Evolutionary conservation across 2,888 invertebrate species (phyloP).

Genomic region (Actias luna): DNA sequence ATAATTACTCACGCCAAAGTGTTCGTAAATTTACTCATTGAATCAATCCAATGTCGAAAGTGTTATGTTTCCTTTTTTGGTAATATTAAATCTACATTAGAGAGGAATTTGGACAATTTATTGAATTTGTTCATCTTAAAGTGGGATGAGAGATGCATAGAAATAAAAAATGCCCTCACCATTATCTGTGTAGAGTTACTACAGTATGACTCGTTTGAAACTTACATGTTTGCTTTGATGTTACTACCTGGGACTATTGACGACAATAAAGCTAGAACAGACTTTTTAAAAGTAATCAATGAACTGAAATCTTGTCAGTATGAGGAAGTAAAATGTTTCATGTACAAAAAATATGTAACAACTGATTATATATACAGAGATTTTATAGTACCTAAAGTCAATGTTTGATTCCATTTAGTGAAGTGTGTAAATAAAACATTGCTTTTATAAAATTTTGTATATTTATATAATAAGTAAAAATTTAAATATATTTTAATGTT

Average conservation of each 20-base stretch:
- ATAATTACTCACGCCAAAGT: constrained; percentile 30
- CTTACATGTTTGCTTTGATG: constrained; percentile 35
- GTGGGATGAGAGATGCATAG: neutral
- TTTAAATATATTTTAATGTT: too few relatives aligned
- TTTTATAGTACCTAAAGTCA: neutral
- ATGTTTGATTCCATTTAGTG: neutral
- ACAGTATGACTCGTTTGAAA: constrained; percentile 25
- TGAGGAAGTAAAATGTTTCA: constrained; percentile 33
- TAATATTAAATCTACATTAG: neutral
- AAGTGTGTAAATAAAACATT: neutral
- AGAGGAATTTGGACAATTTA: neutral
- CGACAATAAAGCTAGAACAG: constrained; percentile 15
- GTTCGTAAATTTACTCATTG: constrained; percentile 32
- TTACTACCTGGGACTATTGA: constrained; percentile 31
- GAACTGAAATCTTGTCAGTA: constrained; percentile 32
- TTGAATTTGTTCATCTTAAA: neutral
- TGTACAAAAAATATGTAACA: constrained; percentile 33
- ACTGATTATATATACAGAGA: constrained; percentile 23
- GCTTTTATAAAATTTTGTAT: neutral
- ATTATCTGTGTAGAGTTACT: constrained; percentile 20
- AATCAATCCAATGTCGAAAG: constrained; percentile 28
- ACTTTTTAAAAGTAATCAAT: constrained; percentile 27
- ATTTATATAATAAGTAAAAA: too few relatives aligned
- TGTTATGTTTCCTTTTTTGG: neutral
- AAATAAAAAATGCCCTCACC: constrained; percentile 14